A percentile compares a stretch with the other conserved stretches of the same genome.
Evolutionary conservation across 2,888 invertebrate genomes (phyloP).

Genomic region (Plebejus anna): DNA sequence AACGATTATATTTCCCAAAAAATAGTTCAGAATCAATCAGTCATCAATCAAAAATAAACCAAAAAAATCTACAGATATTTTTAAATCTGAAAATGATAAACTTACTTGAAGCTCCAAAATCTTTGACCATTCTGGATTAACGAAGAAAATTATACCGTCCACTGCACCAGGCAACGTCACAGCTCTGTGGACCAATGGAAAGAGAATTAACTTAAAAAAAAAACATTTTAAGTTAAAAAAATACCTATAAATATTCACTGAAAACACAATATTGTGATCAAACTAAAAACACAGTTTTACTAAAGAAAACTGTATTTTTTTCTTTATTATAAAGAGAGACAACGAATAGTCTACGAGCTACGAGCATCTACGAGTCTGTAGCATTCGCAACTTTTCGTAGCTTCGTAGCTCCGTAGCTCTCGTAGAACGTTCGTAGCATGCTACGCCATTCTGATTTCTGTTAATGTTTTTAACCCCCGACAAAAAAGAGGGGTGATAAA

Average conservation of each 20-base stretch:
- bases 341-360: not conserved
- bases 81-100: slow-evolving; percentile 31
- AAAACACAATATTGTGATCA: too few relatives aligned
- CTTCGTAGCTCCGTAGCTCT: not conserved
- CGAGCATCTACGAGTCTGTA: not conserved
- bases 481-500: too few relatives aligned
- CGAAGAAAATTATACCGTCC: slow-evolving; percentile 85
- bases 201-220: not conserved
- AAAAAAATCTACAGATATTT: not conserved
- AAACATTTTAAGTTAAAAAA: too few relatives aligned
- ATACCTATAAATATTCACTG: too few relatives aligned
- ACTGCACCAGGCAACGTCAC: slow-evolving; percentile 84
- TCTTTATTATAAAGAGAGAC: too few relatives aligned
- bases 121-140: slow-evolving; percentile 88
- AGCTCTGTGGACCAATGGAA: slow-evolving; percentile 58
- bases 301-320: too few relatives aligned
- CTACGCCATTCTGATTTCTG: not conserved
- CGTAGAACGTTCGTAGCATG: not conserved
- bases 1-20: too few relatives aligned
- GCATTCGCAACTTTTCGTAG: not conserved
- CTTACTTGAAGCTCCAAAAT: slow-evolving; percentile 84
- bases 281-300: too few relatives aligned
- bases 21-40: too few relatives aligned
- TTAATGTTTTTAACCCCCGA: too few relatives aligned
- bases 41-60: too few relatives aligned